These are phyloP conservation scores for Phyllopteryx taeniolatus DNA, from an alignment of 2,113 vertebrate genomes.

Conservation along the genomic window DNA sequence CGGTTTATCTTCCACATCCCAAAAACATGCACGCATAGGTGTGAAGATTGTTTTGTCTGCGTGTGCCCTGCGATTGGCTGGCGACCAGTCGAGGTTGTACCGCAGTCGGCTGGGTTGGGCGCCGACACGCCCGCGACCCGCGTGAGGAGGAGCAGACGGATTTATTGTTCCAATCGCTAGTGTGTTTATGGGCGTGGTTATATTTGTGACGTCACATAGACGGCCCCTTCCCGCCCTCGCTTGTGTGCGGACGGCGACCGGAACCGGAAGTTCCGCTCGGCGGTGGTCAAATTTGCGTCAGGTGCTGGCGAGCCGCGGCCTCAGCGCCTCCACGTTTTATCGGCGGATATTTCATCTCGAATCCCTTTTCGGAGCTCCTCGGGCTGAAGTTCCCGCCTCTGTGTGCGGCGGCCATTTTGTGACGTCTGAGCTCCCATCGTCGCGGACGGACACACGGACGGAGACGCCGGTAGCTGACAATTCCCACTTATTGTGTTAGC, in stretches of 20 bases:
- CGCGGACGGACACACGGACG: background rate
- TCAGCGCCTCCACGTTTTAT: background rate
- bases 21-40: too few species aligned
- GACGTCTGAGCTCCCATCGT: background rate
- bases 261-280: conserved; percentile 74
- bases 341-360: conserved; percentile 20
- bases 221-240: too few species aligned
- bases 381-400: background rate
- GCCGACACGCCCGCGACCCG: too few species aligned
- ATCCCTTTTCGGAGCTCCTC: background rate
- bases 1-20: too few species aligned
- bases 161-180: too few species aligned
- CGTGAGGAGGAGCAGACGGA: too few species aligned
- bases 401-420: background rate
- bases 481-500: conserved; percentile 35
- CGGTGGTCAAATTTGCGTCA: conserved; percentile 41
- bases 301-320: conserved; percentile 46
- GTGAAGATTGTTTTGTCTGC: too few species aligned
- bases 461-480: conserved; percentile 48
- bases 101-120: too few species aligned
- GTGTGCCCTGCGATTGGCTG: too few species aligned
- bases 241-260: conserved; percentile 53
- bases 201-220: too few species aligned
- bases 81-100: too few species aligned
- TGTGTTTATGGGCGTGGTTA: too few species aligned